These are phyloP conservation scores for Drosophila flavopinicola DNA, from an alignment of 2,888 invertebrate genomes.

Conservation along the genomic window DNA sequence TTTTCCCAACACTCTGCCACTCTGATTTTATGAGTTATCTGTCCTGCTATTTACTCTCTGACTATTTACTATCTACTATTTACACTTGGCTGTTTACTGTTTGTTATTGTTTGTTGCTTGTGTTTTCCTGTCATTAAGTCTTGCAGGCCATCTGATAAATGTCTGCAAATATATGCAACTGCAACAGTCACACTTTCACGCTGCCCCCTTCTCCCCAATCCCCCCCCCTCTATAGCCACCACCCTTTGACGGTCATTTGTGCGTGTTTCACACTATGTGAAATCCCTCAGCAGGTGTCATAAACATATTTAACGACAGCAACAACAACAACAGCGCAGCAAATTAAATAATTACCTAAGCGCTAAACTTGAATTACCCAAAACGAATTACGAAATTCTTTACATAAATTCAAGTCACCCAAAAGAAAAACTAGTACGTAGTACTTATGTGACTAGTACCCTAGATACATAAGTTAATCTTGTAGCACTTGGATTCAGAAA, in stretches of 20 bases:
- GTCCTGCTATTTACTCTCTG: slow-evolving; percentile 24
- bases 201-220: too few relatives aligned
- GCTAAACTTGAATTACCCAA: slow-evolving; percentile 1
- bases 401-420: background rate
- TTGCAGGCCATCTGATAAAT: slow-evolving; percentile 34
- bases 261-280: slow-evolving; percentile 46
- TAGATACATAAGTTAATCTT: too few relatives aligned
- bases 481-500: too few relatives aligned
- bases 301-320: slow-evolving; percentile 51
- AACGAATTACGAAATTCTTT: slow-evolving; percentile 30
- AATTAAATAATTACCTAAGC: slow-evolving; percentile 47
- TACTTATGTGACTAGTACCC: too few relatives aligned
- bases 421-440: background rate
- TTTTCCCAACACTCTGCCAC: slow-evolving; percentile 41
- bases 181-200: slow-evolving; percentile 29
- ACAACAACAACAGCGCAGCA: slow-evolving; percentile 20
- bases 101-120: background rate
- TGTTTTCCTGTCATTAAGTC: slow-evolving; percentile 46
- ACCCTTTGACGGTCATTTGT: too few relatives aligned
- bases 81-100: background rate
- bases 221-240: background rate
- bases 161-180: slow-evolving; percentile 38
- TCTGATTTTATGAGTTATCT: slow-evolving; percentile 6
- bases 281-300: slow-evolving; percentile 54
- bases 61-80: slow-evolving; percentile 3